Evolutionary conservation across 2,888 invertebrate species (phyloP), one percentile per base, ranked within the genome.

Genomic region (Linyphia triangularis): DNA sequence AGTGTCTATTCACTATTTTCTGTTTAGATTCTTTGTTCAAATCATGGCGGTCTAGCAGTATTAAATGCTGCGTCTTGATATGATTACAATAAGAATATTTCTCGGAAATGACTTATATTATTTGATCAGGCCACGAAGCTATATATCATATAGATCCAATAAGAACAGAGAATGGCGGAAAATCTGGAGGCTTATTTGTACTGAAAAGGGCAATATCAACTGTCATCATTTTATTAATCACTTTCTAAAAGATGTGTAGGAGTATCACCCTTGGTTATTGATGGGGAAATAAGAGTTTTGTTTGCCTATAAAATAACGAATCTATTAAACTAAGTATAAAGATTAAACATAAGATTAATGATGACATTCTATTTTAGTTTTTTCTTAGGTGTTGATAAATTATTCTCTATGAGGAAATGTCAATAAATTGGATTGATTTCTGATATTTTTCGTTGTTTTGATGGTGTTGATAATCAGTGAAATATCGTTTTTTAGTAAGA

Each of bases 131-230:
- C 59, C 40, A 30, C 37, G 19, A 77, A n/a, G 63, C 77, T 63
- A 63, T 63, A 63, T 63, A 77, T 77, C 63, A 77, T 24, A 30
- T 33, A 33, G 16, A 75, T 77, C 63, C 63, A 77, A 77, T 77
- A 77, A 77, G 26, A 59, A 40, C 30, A 77, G 30, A 10, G 16
- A 19, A 4, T 19, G 26, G 13, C 40, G 6, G 22, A 10, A 73
- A 24, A 63, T 63, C 13, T 2, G 22, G 63, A 10, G 22, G 26
- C 24, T 16, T 26, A 7, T 63, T 73, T 59, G 30, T 33, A 30
- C 51, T 73, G n/a, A 59, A 73, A 72, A 16, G 26, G 28, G 22
- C 26, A 43, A n/a, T 13, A 73, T 19, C 28, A 57, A n/a, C 57
- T 73, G 73, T 73, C 73, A 73, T 26, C 59, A 22, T 22, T 10